Evolutionary conservation across 2,113 vertebrate species (phyloP).

Genomic region (Grammomys dolichurus): DNA sequence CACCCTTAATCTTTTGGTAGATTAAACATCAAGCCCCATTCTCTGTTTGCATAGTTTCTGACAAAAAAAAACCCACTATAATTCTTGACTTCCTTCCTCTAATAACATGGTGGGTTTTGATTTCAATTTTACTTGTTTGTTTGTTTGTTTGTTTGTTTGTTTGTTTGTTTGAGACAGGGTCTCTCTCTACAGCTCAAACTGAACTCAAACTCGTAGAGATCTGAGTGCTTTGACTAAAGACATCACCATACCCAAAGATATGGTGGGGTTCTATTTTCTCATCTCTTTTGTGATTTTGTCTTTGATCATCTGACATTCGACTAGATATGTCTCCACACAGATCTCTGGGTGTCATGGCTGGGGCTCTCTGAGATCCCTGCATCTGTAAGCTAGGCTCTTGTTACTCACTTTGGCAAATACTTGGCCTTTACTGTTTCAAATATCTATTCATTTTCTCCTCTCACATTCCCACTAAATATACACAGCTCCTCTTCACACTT

Average conservation of each 20-base stretch:
- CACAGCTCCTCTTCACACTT: background rate
- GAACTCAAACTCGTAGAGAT: background rate
- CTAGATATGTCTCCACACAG: background rate
- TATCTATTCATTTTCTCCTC: background rate
- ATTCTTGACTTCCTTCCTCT: conserved; percentile 37
- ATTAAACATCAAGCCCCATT: conserved; percentile 21
- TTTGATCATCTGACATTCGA: conserved; percentile 40
- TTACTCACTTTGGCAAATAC: conserved; percentile 24
- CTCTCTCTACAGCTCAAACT: background rate
- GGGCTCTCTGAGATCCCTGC: background rate
- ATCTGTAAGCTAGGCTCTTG: background rate
- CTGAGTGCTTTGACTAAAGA: background rate
- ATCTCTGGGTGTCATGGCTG: background rate
- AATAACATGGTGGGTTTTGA: background rate
- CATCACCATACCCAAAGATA: too few species aligned
- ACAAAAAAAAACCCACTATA: background rate
- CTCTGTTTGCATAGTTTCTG: conserved; percentile 5
- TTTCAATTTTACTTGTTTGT: background rate
- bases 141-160: background rate
- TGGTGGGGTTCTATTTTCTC: background rate
- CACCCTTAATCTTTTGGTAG: background rate
- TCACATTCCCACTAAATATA: background rate
- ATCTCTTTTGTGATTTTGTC: background rate
- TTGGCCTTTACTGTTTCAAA: background rate
- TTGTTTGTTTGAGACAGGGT: background rate